Base-by-base conservation (phyloP, 1,140 invertebrate species). In the Drosophila miranda region DNA sequence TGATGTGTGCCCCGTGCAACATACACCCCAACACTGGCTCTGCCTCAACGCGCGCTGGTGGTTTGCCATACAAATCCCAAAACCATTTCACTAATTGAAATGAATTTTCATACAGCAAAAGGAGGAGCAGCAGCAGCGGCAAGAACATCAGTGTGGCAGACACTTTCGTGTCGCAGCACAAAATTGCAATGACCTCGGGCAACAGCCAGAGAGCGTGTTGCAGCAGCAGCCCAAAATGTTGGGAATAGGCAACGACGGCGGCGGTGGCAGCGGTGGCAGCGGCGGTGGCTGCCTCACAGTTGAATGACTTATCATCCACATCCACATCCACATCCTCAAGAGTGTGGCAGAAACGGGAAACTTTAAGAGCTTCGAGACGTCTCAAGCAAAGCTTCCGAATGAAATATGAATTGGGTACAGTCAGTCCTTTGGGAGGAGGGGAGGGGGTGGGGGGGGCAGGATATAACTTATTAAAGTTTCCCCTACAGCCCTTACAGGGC, bases 1-100 rank as follows among this genome's bases (percentile, higher is more conserved):
- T 61, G 63, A 54, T 53, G 58, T 62, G 64, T 23, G 23, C 34
- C 5, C 49, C 48, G 38, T 45, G 28, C 43, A 43, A 54, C 23
- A 30, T 9, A n/a, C 16, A 21, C 49, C 45, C 30, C 44, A 34
- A n/a, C 44, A 50, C 34, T 49, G 23, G 19, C 19, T 14, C 19
- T 38, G 19, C 51, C 38, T 42, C 26, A 38, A n/a, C 16, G 61
- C 77, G 60, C 74, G 55, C 42, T 67, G 66, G 56, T 66, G 64
- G 78, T 67, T 70, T 62, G 75, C 71, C 56, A 74, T 80, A 89
- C 62, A 88, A 88, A 88, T 88, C 84, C 84, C 84, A 88, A 88
- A 88, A 89, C 83, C 84, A 88, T 88, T 88, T 88, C 79, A 84
- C 84, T 88, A 88, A 88, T 88, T 88, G 84, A 88, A 88, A 88